Conservation (phyloP, 2,888 invertebrate species). For the Acanthopleura granulata region DNA sequence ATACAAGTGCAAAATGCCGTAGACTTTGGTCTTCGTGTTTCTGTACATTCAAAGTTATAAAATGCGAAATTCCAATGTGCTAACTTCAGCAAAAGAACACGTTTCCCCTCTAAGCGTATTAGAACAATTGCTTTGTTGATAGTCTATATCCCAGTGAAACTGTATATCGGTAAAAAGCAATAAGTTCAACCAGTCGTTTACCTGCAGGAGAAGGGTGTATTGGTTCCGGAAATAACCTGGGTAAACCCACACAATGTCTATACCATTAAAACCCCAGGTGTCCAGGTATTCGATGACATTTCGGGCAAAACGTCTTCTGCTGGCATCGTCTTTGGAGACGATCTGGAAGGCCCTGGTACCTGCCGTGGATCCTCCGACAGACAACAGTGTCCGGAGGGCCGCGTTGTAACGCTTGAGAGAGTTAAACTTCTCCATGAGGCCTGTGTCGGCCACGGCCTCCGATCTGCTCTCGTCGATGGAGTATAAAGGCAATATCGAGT, state of each 20-base stretch:
- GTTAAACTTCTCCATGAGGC: constrained; percentile 24
- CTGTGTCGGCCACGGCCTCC: not conserved
- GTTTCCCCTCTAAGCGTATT: no score
- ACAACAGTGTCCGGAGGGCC: constrained; percentile 32
- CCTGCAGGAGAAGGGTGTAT: constrained; percentile 7
- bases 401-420: constrained; percentile 31
- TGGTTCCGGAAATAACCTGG: constrained; percentile 24
- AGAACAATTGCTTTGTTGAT: no score
- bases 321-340: constrained; percentile 19
- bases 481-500: constrained; percentile 74
- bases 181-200: not conserved
- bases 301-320: constrained; percentile 30
- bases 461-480: not conserved
- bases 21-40: no score
- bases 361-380: constrained; percentile 39
- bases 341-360: constrained; percentile 33
- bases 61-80: no score
- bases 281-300: constrained; percentile 22
- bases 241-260: constrained; percentile 35
- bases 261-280: constrained; percentile 28
- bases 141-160: no score
- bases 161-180: no score
- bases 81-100: no score
- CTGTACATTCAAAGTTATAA: no score
- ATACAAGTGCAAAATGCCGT: no score